Percentiles rank a stretch among this genome's conserved stretches.
Evolutionary conservation across 2,797 vertebrate species (phyloP).

Genomic region (Gadopsis bispinosus): DNA sequence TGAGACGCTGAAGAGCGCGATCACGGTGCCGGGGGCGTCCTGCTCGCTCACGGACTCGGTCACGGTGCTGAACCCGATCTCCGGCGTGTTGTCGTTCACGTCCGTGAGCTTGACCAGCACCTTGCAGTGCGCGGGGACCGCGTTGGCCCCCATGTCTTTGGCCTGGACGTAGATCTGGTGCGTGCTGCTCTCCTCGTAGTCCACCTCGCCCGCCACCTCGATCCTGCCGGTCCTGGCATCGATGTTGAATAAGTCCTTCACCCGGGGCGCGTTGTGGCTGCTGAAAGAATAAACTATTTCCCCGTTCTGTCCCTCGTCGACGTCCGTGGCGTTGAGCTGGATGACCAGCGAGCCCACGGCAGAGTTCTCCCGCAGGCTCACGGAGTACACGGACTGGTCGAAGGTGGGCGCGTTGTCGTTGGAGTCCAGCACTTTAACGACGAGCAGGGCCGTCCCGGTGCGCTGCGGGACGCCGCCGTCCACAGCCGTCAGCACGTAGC

Average conservation of each 20-base stretch:
- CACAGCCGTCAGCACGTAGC: slow-evolving; percentile 97
- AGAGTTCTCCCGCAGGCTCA: slow-evolving; percentile 93
- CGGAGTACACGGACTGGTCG: slow-evolving; percentile 95
- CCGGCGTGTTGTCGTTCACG: slow-evolving; percentile 96
- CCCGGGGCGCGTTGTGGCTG: slow-evolving; percentile 91
- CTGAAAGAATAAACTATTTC: slow-evolving; percentile 97
- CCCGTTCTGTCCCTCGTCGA: slow-evolving; percentile 95
- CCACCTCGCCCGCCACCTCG: slow-evolving; percentile 94
- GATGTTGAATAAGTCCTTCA: slow-evolving; percentile 94
- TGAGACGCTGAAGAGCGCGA: slow-evolving; percentile 97
- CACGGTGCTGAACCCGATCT: slow-evolving; percentile 98
- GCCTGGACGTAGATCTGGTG: slow-evolving; percentile 98
- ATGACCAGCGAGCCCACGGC: slow-evolving; percentile 94
- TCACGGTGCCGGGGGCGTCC: slow-evolving; percentile 94
- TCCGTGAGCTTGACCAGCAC: slow-evolving; percentile 94
- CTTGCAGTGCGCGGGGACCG: slow-evolving; percentile 98
- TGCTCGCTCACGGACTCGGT: slow-evolving; percentile 96
- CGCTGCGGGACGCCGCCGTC: slow-evolving; percentile 94
- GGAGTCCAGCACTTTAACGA: slow-evolving; percentile 95
- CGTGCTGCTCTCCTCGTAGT: slow-evolving; percentile 95
- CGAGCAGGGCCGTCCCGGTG: slow-evolving; percentile 96
- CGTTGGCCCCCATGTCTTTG: slow-evolving; percentile 96
- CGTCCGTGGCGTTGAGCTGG: slow-evolving; percentile 96
- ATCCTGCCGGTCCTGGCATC: slow-evolving; percentile 92
- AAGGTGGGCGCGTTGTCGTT: slow-evolving; percentile 98